Evolutionary conservation across 2,113 vertebrate species (phyloP).

Genomic region (Macaca nemestrina): DNA sequence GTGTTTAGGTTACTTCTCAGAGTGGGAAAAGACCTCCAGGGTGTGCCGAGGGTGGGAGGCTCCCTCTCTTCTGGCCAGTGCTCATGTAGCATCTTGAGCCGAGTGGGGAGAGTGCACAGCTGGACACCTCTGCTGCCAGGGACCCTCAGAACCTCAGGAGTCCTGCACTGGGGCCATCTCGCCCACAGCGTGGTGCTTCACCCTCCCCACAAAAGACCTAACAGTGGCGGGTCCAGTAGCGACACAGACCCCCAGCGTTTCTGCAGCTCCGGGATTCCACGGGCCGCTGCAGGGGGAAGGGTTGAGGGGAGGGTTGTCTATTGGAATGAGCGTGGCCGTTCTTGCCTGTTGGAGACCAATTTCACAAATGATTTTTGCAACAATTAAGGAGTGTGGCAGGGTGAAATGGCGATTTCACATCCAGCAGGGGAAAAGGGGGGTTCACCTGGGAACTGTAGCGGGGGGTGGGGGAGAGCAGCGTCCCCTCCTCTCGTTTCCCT

Average conservation of each 20-base stretch:
- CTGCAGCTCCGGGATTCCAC: neutral
- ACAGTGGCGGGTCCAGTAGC: accelerated
- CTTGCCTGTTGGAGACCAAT: slow-evolving; percentile 93
- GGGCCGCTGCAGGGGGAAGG: neutral
- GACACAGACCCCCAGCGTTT: neutral
- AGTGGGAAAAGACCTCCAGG: neutral
- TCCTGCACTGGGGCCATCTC: accelerated
- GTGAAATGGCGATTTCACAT: slow-evolving; percentile 98
- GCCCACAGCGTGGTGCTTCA: neutral
- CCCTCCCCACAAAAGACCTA: neutral
- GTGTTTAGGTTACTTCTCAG: neutral
- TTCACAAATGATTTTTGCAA: slow-evolving; percentile 97
- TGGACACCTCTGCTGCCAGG: accelerated
- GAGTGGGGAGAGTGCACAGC: accelerated
- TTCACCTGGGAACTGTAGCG: slow-evolving; percentile 85
- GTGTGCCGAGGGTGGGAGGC: accelerated
- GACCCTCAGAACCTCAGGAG: neutral
- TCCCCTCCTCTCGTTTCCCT: neutral
- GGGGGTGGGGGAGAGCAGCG: neutral
- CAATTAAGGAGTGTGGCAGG: slow-evolving; percentile 96
- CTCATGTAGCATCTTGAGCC: accelerated
- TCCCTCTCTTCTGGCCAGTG: too few relatives aligned
- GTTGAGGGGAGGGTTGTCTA: slow-evolving; percentile 62
- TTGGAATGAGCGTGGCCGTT: slow-evolving; percentile 87
- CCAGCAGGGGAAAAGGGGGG: slow-evolving; percentile 87